Percentiles rank a stretch among this genome's conserved stretches.
phyloP scores from a whole-genome alignment of 92 coral and sea anemone species.

The Bergia puertoricense region DNA sequence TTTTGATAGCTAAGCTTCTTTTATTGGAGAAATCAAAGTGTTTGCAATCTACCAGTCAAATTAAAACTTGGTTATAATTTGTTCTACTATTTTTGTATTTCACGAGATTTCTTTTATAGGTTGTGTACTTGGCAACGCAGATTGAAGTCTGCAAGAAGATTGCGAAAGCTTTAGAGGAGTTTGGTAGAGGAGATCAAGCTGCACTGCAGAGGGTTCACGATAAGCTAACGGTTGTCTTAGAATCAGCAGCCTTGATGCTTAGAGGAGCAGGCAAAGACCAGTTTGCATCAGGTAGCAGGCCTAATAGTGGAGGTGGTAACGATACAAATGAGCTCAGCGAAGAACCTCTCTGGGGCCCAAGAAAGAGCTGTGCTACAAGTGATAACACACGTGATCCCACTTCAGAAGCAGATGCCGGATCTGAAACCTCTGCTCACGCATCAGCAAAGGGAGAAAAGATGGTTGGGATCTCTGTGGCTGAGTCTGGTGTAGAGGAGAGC shows the following conservation, averaged over 20 bases:
- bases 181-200: conserved; percentile 51
- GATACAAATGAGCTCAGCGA: conserved; percentile 48
- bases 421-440: conserved; percentile 61
- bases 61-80: too few species aligned
- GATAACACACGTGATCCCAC: conserved; percentile 63
- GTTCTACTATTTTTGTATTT: background rate
- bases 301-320: conserved; percentile 38
- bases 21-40: background rate
- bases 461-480: conserved; percentile 42
- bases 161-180: conserved; percentile 66
- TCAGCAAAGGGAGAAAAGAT: conserved; percentile 53
- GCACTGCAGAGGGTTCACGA: conserved; percentile 63
- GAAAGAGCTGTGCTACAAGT: conserved; percentile 66
- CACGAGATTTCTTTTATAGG: conserved; percentile 23
- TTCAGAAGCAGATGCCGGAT: conserved; percentile 57
- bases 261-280: conserved; percentile 63
- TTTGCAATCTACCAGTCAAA: background rate
- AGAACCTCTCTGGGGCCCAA: conserved; percentile 48
- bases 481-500: conserved; percentile 35
- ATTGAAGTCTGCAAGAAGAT: conserved; percentile 76
- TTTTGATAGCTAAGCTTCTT: too few species aligned
- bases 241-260: conserved; percentile 69
- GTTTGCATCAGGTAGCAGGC: conserved; percentile 16
- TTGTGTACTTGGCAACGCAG: conserved; percentile 79
- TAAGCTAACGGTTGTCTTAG: conserved; percentile 64